Percentiles rank a stretch among this genome's conserved stretches.
Evolutionary conservation across 2,113 vertebrate species (phyloP).

Genomic region (human (Homo sapiens)): DNA sequence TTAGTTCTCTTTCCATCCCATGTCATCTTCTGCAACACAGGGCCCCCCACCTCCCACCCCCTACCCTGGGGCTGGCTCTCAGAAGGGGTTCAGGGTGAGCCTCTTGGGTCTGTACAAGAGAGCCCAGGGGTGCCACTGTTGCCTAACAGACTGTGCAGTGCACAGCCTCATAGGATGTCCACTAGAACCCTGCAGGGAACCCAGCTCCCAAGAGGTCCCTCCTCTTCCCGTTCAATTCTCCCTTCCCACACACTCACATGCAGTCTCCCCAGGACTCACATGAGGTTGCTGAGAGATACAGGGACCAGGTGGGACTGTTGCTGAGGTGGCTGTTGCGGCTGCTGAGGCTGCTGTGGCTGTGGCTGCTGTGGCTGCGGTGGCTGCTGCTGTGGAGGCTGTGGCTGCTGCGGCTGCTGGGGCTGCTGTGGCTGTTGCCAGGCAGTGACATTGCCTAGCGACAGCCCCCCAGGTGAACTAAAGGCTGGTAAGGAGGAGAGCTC

Average conservation of each 20-base stretch:
- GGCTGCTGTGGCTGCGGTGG: slow-evolving; percentile 84
- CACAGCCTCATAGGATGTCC: neutral
- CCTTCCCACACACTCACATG: accelerated
- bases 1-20: slow-evolving; percentile 58
- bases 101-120: neutral
- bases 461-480: slow-evolving; percentile 91
- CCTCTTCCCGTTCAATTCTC: neutral
- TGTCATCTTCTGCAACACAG: neutral
- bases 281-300: slow-evolving; percentile 93
- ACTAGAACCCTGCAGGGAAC: neutral
- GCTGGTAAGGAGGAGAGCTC: slow-evolving; percentile 94
- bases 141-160: neutral
- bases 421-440: slow-evolving; percentile 95
- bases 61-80: neutral
- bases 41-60: neutral
- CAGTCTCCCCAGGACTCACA: slow-evolving; percentile 86
- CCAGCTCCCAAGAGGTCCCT: neutral
- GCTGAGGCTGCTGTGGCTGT: slow-evolving; percentile 67
- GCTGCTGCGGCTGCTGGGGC: slow-evolving; percentile 82
- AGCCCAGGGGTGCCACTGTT: neutral
- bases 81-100: neutral
- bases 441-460: slow-evolving; percentile 94
- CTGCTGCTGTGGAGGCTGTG: slow-evolving; percentile 83
- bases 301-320: slow-evolving; percentile 90
- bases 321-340: slow-evolving; percentile 82